Conservation (phyloP, 2,888 invertebrate genomes). For the Parnassius orleans region DNA sequence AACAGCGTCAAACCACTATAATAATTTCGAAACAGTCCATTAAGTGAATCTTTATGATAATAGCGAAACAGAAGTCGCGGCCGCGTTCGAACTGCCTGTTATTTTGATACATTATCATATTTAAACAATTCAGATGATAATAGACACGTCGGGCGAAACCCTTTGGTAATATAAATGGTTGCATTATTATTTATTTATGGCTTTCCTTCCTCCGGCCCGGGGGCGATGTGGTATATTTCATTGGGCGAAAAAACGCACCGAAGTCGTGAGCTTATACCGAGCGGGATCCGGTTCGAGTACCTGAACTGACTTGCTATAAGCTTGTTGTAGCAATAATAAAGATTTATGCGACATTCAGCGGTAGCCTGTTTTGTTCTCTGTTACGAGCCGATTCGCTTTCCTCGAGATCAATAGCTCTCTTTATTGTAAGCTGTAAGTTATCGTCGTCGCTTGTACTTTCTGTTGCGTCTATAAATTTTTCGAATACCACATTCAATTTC, state of each 20-base stretch:
- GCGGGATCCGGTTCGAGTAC: constrained; percentile 75
- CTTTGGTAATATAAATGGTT: constrained; percentile 81
- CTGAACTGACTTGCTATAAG: constrained; percentile 76
- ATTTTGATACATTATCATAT: constrained; percentile 81
- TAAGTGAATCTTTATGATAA: constrained; percentile 80
- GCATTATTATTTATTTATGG: constrained; percentile 81
- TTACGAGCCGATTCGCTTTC: constrained; percentile 78
- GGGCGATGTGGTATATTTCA: constrained; percentile 78
- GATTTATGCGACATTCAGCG: constrained; percentile 80
- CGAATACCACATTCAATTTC: constrained; percentile 58
- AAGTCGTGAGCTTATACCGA: constrained; percentile 75
- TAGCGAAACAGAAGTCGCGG: constrained; percentile 77
- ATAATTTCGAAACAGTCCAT: constrained; percentile 78
- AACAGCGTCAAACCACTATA: constrained; percentile 70
- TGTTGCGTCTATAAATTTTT: constrained; percentile 63
- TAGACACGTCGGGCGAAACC: constrained; percentile 79
- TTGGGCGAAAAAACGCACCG: constrained; percentile 76
- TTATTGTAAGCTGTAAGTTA: constrained; percentile 74
- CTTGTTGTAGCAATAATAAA: constrained; percentile 80
- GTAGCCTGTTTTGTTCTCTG: constrained; percentile 79
- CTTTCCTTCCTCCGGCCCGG: constrained; percentile 71
- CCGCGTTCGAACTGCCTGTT: constrained; percentile 71
- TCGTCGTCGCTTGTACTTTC: constrained; percentile 65
- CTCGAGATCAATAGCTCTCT: constrained; percentile 77
- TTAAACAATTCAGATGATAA: constrained; percentile 81